Conservation (phyloP, 2,888 invertebrate genomes). For the Aphrophora alni region DNA sequence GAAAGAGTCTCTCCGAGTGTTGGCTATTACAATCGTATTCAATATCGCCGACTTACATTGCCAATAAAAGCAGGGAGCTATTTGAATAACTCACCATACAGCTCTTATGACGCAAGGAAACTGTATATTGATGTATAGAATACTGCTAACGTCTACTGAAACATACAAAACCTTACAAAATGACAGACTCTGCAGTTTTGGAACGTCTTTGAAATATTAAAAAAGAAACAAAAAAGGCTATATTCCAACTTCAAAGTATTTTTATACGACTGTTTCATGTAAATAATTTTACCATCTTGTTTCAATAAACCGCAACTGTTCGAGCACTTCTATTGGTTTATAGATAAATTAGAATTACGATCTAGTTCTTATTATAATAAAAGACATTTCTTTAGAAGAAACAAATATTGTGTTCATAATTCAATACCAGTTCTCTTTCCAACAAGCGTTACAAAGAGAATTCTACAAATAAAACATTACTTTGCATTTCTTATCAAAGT, state of each 20-base stretch:
- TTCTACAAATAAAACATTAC: no score
- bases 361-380: no score
- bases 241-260: background rate
- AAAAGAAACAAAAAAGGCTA: background rate
- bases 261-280: background rate
- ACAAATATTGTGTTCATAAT: no score
- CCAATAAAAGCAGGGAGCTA: background rate
- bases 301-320: background rate
- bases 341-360: background rate
- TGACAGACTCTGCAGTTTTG: background rate
- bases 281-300: background rate
- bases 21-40: background rate
- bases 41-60: background rate
- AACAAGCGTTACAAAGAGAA: no score
- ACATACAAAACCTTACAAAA: background rate
- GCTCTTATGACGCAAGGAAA: background rate
- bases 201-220: background rate
- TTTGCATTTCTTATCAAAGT: no score
- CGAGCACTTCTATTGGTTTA: background rate
- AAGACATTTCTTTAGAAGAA: no score
- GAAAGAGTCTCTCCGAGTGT: background rate
- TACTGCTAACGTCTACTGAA: background rate
- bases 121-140: conserved; percentile 1
- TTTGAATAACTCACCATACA: background rate
- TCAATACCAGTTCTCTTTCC: no score